Percentiles rank a stretch among this genome's conserved stretches.
Evolutionary conservation across 2,797 vertebrate species (phyloP).

Genomic region (Myripristis jacobus): DNA sequence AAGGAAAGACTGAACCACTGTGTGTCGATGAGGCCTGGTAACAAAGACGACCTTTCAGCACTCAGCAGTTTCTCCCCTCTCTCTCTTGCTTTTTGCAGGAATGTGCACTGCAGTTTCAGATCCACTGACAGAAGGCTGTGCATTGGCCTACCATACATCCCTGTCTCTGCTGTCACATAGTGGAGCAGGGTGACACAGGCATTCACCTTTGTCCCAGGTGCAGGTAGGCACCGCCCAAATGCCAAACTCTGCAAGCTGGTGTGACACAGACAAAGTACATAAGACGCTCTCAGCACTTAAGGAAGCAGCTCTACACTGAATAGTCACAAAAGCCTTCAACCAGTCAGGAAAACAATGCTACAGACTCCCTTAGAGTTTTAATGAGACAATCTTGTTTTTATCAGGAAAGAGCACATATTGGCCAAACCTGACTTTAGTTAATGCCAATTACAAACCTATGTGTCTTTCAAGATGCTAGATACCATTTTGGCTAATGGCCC

Average conservation of each 20-base stretch:
- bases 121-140: slow-evolving; percentile 45
- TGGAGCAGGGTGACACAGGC: slow-evolving; percentile 54
- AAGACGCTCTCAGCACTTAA: slow-evolving; percentile 36
- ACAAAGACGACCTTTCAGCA: slow-evolving; percentile 84
- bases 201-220: slow-evolving; percentile 75
- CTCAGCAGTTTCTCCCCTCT: slow-evolving; percentile 59
- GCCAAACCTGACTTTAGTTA: not conserved
- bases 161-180: slow-evolving; percentile 51
- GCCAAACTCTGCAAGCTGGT: slow-evolving; percentile 10
- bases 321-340: slow-evolving; percentile 16
- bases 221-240: slow-evolving; percentile 45
- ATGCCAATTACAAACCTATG: too few species aligned
- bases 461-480: too few species aligned
- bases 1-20: slow-evolving; percentile 79
- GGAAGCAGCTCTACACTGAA: slow-evolving; percentile 14
- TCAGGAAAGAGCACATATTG: not conserved
- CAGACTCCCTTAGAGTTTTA: not conserved
- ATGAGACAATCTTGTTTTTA: not conserved
- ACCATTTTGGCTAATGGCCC: too few species aligned
- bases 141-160: slow-evolving; percentile 35
- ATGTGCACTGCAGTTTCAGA: slow-evolving; percentile 58
- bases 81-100: slow-evolving; percentile 59
- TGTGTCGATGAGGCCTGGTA: slow-evolving; percentile 74
- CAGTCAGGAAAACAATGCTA: slow-evolving; percentile 36
- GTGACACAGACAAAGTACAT: slow-evolving; percentile 24